Conservation (phyloP, 2,113 vertebrate genomes). For the Fulica atra region DNA sequence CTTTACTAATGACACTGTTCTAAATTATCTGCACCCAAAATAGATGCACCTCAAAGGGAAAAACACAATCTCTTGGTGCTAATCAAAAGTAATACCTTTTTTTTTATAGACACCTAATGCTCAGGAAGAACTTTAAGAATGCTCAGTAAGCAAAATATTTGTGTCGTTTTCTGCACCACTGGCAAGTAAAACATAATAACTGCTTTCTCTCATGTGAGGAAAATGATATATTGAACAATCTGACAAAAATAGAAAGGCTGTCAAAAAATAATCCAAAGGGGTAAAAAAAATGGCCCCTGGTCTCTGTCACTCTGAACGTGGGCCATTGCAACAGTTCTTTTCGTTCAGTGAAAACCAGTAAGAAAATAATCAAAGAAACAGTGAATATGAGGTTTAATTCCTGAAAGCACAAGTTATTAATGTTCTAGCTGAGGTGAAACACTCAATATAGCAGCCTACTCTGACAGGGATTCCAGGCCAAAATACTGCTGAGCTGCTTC, state of each 20-base stretch:
- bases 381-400: not conserved
- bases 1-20: not conserved
- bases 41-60: not conserved
- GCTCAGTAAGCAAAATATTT: constrained; percentile 62
- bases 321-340: not conserved
- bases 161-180: constrained; percentile 7
- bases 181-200: constrained; percentile 23
- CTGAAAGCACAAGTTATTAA: constrained; percentile 4
- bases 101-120: not conserved
- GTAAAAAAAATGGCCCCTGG: not conserved
- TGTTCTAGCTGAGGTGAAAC: not conserved
- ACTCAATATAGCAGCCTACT: not conserved
- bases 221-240: constrained; percentile 38
- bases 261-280: constrained; percentile 2
- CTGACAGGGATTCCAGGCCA: not conserved
- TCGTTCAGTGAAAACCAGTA: not conserved
- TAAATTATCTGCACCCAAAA: constrained; percentile 5
- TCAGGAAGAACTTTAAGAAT: constrained; percentile 21
- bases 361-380: not conserved
- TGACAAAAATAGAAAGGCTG: constrained; percentile 4
- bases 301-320: not conserved
- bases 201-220: not conserved
- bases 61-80: not conserved
- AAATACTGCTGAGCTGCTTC: not conserved
- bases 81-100: constrained; percentile 21